A percentile compares a stretch with the other conserved stretches of the same genome.
These are phyloP conservation scores for Drosophila paulistorum DNA, from an alignment of 1,140 invertebrate species.

Conservation along the genomic window DNA sequence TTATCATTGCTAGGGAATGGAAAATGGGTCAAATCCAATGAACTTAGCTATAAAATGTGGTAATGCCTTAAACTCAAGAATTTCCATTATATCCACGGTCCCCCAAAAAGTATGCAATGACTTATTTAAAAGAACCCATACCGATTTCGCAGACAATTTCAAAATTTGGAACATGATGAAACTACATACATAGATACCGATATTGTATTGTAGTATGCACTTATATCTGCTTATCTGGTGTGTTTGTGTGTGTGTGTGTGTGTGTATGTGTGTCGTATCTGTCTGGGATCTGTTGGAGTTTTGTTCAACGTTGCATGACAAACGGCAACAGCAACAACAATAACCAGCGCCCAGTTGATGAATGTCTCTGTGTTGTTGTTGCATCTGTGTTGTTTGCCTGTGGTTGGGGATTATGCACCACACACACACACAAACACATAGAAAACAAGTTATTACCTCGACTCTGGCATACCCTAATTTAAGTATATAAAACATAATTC, in stretches of 20 bases:
- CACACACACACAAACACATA: not conserved
- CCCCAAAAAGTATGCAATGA: too few relatives aligned
- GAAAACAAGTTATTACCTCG: not conserved
- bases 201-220: constrained; percentile 3
- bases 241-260: not conserved
- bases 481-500: too few relatives aligned
- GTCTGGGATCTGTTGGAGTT: constrained; percentile 12
- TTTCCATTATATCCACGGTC: too few relatives aligned
- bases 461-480: not conserved
- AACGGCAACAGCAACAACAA: constrained; percentile 5
- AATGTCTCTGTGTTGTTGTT: constrained; percentile 12
- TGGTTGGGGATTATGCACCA: constrained; percentile 21
- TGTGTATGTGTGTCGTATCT: constrained; percentile 2
- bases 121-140: not conserved
- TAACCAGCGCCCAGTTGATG: constrained; percentile 17
- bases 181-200: not conserved
- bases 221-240: not conserved
- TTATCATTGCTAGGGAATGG: too few relatives aligned
- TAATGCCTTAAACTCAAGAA: too few relatives aligned
- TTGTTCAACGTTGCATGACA: constrained; percentile 16
- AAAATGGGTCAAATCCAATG: too few relatives aligned
- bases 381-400: constrained; percentile 3
- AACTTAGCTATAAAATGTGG: too few relatives aligned
- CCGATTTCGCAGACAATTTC: not conserved
- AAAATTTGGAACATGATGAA: constrained; percentile 7